Evolutionary conservation across 2,888 invertebrate species (phyloP), one percentile per base, ranked within the genome.

Genomic region (Brenthis ino): DNA sequence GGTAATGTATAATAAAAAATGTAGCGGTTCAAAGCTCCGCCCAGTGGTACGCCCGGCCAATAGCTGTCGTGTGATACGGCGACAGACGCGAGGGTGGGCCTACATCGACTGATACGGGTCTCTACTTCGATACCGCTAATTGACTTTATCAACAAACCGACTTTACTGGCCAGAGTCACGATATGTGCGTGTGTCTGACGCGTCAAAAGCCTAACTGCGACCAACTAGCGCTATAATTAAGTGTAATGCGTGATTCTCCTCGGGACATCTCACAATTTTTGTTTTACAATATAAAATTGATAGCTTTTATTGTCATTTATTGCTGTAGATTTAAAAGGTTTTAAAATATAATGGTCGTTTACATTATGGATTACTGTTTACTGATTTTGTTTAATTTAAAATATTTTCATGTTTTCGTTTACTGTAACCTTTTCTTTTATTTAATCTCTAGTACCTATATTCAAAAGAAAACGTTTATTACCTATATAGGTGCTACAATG

Each of bases 61-160:
- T 92, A 77, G 83, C 84, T 73, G 76, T 70, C 76, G 85, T 70
- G 76, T 81, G 83, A 84, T 82, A 83, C 80, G 76, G 77, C 82
- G 81, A 84, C 81, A 77, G 83, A 81, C 78, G 77, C 82, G 87
- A 85, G 87, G 88, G 90, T 88, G 92, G 91, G 90, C 86, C 83
- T 81, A 83, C 85, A 87, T 88, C 88, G 85, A 83, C 86, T 89
- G 88, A 90, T 91, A 88, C 87, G 84, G 86, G 89, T 87, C 89
- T 87, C 90, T 85, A 86, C 90, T 92, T 87, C 89, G 92, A 91
- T 91, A 90, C 87, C 84, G 84, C 91, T 93, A 93, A 93, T 93
- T 93, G 93, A 91, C 93, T 92, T 92, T 93, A 93, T 93, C 93
- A 93, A 92, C 93, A 93, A 91, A 92, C 91, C 82, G 88, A 91